A percentile compares a stretch with the other conserved stretches of the same genome.
Evolutionary conservation across 2,888 invertebrate genomes (phyloP).

Genomic region (Tetranychus piercei): DNA sequence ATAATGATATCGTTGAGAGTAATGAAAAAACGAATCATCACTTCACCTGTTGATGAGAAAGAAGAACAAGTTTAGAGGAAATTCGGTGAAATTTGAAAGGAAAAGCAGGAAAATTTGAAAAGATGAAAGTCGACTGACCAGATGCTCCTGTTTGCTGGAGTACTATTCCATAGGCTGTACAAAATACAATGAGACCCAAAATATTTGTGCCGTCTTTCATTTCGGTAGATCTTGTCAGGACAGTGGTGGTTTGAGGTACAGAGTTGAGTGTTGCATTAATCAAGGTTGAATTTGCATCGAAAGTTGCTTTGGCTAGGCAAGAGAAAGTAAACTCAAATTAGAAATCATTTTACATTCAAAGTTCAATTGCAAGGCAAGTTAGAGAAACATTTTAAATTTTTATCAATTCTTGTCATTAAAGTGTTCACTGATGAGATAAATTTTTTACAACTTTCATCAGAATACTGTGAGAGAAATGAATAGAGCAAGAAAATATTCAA

Average conservation of each 20-base stretch:
- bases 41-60: conserved; percentile 31
- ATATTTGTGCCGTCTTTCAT: conserved; percentile 45
- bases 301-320: neutral
- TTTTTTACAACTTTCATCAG: too few relatives aligned
- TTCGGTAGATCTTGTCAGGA: conserved; percentile 6
- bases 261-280: neutral
- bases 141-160: conserved; percentile 41
- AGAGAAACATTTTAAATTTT: too few relatives aligned
- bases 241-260: neutral
- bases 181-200: conserved; percentile 44
- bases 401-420: too few relatives aligned
- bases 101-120: neutral
- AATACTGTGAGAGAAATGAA: too few relatives aligned
- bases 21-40: conserved; percentile 44
- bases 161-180: conserved; percentile 43
- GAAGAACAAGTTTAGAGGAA: neutral
- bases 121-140: conserved; percentile 1
- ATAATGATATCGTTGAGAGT: conserved; percentile 44
- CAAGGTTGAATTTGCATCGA: neutral
- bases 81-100: neutral
- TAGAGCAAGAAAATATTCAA: too few relatives aligned
- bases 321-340: neutral
- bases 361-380: neutral
- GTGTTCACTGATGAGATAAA: too few relatives aligned
- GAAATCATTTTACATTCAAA: neutral